Evolutionary conservation across 2,113 vertebrate species (phyloP).

Genomic region (Archilochus colubris): DNA sequence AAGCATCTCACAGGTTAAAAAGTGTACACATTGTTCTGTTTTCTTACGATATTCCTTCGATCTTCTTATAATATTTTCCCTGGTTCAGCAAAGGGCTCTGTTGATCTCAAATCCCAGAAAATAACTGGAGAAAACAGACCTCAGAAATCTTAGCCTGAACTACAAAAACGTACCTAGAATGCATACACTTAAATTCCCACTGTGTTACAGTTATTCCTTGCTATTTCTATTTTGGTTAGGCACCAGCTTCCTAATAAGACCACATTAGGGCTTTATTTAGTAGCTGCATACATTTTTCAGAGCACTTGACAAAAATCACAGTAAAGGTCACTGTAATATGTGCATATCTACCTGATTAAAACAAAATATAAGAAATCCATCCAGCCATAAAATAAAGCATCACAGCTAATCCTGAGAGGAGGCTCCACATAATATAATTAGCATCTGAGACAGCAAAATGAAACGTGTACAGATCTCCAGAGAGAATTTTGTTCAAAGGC

Average conservation of each 20-base stretch:
- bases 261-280: background rate
- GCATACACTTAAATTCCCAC: background rate
- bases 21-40: background rate
- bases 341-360: background rate
- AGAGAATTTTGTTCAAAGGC: background rate
- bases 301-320: background rate
- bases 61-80: background rate
- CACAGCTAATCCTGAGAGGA: background rate
- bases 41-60: background rate
- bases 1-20: background rate
- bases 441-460: background rate
- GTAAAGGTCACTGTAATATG: background rate
- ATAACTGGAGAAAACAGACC: background rate
- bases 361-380: background rate
- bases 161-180: background rate
- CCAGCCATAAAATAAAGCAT: background rate
- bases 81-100: background rate
- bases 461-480: background rate
- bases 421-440: background rate
- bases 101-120: background rate
- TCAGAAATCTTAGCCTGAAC: background rate
- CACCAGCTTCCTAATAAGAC: background rate
- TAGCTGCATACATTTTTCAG: background rate
- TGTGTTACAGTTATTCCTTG: background rate
- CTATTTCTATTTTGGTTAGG: background rate